Percentiles rank a stretch among this genome's conserved stretches.
Evolutionary conservation across 2,888 invertebrate genomes (phyloP).

Genomic region (Agonopterix subpropinquella): DNA sequence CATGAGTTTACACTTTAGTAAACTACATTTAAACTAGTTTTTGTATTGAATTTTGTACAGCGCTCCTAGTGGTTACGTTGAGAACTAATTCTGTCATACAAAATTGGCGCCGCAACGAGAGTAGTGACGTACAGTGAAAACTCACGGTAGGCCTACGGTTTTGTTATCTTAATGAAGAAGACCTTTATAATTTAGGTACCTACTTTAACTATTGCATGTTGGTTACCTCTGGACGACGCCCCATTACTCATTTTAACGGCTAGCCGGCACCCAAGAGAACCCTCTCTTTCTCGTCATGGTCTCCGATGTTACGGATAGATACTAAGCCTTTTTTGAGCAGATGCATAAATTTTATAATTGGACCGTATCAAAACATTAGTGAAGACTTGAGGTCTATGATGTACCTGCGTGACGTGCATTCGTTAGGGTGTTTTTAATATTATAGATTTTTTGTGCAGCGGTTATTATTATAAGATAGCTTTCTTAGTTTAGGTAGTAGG

Average conservation of each 20-base stretch:
- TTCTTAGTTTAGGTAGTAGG: too few species aligned
- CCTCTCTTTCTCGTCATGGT: conserved; percentile 48
- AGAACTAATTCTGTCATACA: too few species aligned
- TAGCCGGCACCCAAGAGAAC: conserved; percentile 59
- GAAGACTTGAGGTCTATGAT: conserved; percentile 20
- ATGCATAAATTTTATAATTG: conserved; percentile 61
- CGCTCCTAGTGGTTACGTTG: too few species aligned
- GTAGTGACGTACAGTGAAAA: too few species aligned
- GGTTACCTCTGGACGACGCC: conserved; percentile 29
- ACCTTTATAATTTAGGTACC: not conserved
- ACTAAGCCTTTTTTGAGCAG: conserved; percentile 58
- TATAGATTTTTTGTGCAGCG: too few species aligned
- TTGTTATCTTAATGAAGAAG: too few species aligned
- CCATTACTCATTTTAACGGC: conserved; percentile 73
- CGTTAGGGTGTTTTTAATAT: not conserved
- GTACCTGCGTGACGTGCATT: not conserved
- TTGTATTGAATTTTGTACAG: too few species aligned
- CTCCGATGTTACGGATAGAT: conserved; percentile 58
- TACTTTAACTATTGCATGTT: conserved; percentile 25
- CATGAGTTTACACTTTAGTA: too few species aligned
- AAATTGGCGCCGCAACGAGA: too few species aligned
- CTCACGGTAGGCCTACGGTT: too few species aligned
- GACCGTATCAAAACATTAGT: conserved; percentile 71
- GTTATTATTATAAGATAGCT: too few species aligned
- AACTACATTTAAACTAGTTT: too few species aligned